These are phyloP conservation scores for Drosophila nebulosa DNA, from an alignment of 1,140 invertebrate species.

Conservation along the genomic window DNA sequence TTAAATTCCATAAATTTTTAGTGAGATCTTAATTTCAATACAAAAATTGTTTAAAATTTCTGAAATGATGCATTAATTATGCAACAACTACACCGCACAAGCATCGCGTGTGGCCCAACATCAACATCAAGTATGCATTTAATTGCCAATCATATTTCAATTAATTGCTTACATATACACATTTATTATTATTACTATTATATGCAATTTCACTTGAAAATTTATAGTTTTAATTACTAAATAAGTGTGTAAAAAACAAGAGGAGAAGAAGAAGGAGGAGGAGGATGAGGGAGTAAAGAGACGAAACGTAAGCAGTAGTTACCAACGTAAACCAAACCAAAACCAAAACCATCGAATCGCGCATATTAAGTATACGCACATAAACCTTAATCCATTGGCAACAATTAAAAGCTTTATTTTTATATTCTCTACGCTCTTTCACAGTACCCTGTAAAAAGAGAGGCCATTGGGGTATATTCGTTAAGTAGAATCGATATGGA, in stretches of 20 bases:
- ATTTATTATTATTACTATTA: slow-evolving; percentile 34
- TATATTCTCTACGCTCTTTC: background rate
- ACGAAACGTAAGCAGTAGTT: background rate
- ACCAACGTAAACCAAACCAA: slow-evolving; percentile 2
- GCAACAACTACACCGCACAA: too few species aligned
- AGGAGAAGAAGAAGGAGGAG: slow-evolving; percentile 3
- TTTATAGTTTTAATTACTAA: slow-evolving; percentile 61
- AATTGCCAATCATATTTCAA: slow-evolving; percentile 77
- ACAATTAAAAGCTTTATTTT: slow-evolving; percentile 74
- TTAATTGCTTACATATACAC: slow-evolving; percentile 56
- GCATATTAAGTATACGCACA: slow-evolving; percentile 68
- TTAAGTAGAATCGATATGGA: too few species aligned
- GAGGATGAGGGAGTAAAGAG: background rate
- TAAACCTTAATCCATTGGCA: slow-evolving; percentile 67
- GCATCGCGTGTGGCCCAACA: slow-evolving; percentile 54
- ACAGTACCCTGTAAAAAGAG: background rate
- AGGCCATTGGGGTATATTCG: too few species aligned
- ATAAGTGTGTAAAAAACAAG: slow-evolving; percentile 16
- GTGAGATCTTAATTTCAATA: background rate
- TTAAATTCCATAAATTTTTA: background rate
- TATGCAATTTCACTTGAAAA: slow-evolving; percentile 51
- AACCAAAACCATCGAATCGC: slow-evolving; percentile 14
- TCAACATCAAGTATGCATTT: slow-evolving; percentile 55
- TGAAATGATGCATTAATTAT: slow-evolving; percentile 36
- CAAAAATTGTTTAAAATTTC: background rate